Evolutionary conservation across 2,113 vertebrate genomes (phyloP), one percentile per base, ranked within the genome.

Genomic region (Percina caprodes): DNA sequence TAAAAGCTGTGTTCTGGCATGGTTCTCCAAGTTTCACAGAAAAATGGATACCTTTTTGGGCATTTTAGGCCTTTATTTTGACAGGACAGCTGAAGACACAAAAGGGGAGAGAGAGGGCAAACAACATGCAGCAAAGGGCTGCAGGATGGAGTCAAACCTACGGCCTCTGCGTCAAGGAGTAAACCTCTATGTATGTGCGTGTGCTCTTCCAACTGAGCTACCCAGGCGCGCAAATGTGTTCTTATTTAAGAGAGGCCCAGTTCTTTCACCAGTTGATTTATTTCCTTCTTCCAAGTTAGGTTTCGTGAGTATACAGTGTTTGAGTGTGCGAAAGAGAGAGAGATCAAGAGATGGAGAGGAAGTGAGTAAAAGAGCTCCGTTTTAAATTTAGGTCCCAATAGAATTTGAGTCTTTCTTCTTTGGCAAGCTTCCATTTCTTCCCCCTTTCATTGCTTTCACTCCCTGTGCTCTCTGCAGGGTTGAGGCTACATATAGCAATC

Each of bases 341-440:
- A 35, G 45, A 46, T 30, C 30, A 12, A 84, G 49, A 72, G 60
- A 79, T 39, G 59, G 35, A 74, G 69, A 69, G 63, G 79, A 75
- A 85, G 14, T 55, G 70, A 87, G 83, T 75, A 70, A 73, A 89
- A 83, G 71, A 83, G 79, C 78, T 63, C 48, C 51, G 71, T 73
- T 87, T 91, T 88, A 86, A 87, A 91, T 86, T 79, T 84, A 86
- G 70, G 76, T 68, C 71, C 81, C 79, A 86, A 88, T 83, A 86
- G 60, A 91, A 89, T 89, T 74, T 81, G 82, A 83, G 81, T 91
- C 82, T 90, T 86, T 85, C 82, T 84, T 85, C 82, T 80, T 66
- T 79, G 82, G 80, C 84, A 66, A 26, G 23, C 86, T 81, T 82
- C 78, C 86, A 85, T 90, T 88, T 81, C 86, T 74, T 80, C 77